Conservation (phyloP, 2,113 vertebrate species). For the Paramormyrops kingsleyae region DNA sequence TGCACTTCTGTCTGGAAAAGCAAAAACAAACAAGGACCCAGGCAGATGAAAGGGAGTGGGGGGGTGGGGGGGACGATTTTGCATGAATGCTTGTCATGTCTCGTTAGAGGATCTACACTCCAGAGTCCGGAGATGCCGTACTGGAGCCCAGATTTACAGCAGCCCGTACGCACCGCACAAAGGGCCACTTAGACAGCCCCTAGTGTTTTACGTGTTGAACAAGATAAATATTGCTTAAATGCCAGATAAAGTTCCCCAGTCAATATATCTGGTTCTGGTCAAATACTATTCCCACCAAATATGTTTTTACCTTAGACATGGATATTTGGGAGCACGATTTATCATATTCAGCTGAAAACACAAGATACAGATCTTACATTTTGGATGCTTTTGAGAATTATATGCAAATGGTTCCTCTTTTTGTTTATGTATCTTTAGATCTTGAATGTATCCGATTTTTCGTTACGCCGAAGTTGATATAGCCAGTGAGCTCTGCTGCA, state of each 20-base stretch:
- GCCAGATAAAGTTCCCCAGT: not conserved
- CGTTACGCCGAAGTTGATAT: not conserved
- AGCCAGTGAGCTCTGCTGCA: not conserved
- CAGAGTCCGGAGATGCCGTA: not conserved
- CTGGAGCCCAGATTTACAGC: not conserved
- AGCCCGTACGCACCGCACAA: not conserved
- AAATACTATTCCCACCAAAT: constrained; percentile 5
- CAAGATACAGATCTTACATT: not conserved
- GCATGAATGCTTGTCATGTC: not conserved
- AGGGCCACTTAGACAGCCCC: not conserved
- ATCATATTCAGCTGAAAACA: not conserved
- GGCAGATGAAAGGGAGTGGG: constrained; percentile 25
- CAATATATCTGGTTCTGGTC: not conserved
- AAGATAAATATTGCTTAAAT: not conserved
- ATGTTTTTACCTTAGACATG: not conserved
- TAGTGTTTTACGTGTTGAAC: not conserved
- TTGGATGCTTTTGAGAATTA: not conserved
- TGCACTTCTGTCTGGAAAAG: constrained; percentile 31
- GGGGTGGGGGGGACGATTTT: not conserved
- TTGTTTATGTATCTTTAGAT: not conserved
- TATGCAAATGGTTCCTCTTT: not conserved
- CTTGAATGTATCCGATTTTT: not conserved
- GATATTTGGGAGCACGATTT: not conserved
- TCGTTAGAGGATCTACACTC: not conserved
- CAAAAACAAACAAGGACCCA: constrained; percentile 40